Conservation (phyloP, 2,113 vertebrate species). For the Phrynosoma platyrhinos region DNA sequence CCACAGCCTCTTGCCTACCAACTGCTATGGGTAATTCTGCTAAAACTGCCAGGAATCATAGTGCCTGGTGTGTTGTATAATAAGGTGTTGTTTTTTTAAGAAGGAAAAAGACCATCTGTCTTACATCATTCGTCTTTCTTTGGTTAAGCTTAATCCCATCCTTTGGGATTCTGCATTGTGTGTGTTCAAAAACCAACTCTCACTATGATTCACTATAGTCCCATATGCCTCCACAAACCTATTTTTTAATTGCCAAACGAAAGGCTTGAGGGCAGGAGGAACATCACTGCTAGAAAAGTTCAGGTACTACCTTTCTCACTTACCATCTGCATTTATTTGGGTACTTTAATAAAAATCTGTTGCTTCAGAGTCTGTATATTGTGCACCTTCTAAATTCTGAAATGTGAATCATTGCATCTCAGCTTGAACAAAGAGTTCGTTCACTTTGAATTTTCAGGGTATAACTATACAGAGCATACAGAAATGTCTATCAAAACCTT, state of each 20-base stretch:
- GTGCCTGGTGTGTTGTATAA: conserved; percentile 8
- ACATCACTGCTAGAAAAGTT: neutral
- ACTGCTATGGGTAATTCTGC: conserved; percentile 39
- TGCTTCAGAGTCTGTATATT: neutral
- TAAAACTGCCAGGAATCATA: conserved; percentile 35
- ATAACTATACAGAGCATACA: neutral
- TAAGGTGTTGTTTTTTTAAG: conserved; percentile 20
- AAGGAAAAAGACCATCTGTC: neutral
- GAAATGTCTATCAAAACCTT: no score
- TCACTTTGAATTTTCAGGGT: neutral
- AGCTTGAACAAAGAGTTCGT: neutral
- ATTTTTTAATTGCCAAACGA: neutral
- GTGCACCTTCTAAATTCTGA: neutral
- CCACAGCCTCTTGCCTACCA: conserved; percentile 16
- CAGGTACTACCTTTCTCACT: neutral
- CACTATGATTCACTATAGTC: neutral
- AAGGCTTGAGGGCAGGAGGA: neutral
- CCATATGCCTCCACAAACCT: neutral
- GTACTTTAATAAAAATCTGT: neutral
- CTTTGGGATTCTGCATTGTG: conserved; percentile 18
- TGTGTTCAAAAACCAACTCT: conserved; percentile 4
- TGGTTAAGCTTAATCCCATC: conserved; percentile 17
- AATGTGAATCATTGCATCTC: neutral
- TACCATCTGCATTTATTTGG: neutral
- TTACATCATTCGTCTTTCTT: neutral